Base-by-base conservation (phyloP, 2,888 invertebrate genomes). In the Hofmannophila pseudospretella region DNA sequence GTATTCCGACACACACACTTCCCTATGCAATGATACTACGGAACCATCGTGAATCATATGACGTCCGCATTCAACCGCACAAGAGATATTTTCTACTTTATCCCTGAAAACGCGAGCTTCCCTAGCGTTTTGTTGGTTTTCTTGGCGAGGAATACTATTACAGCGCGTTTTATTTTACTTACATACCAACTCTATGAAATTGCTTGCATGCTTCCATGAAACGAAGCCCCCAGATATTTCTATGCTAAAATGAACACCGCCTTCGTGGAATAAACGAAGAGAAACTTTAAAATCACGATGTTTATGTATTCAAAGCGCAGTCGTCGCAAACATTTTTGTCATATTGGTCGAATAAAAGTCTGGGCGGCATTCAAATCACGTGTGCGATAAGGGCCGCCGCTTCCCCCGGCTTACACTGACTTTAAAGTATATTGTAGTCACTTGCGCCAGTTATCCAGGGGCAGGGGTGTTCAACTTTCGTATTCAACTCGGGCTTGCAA, bases 351-450 rank as follows among this genome's bases (percentile, higher is more conserved):
- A 69, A 68, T 74, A 74, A 75, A 74, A 74, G 54, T 67, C 46
- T 41, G 32, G 42, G 54, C 44, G 49, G 56, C 57, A 78, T 76
- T 76, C 78, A 63, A 67, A 71, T 70, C 78, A 78, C 77, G 77
- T 64, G 58, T 64, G 56, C 64, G 74, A 74, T 75, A 75, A 77
- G 74, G 74, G 72, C 74, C 64, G 60, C 63, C 61, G 66, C 69
- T 67, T 68, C 67, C 44, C 51, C 54, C 50, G 65, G 68, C 72
- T 76, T 69, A 73, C 68, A 59, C 48, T 49, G 66, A 71, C 71
- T 77, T 70, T 72, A 71, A 67, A 74, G 73, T 72, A 71, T 75
- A 71, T 70, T 73, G 73, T 72, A 74, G 64, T 67, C 65, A 62
- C 61, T 68, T 57, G 55, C 51, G 61, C 54, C 62, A 55, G 71